Conservation (phyloP, 2,888 invertebrate species). For the Orchestes rusci region DNA sequence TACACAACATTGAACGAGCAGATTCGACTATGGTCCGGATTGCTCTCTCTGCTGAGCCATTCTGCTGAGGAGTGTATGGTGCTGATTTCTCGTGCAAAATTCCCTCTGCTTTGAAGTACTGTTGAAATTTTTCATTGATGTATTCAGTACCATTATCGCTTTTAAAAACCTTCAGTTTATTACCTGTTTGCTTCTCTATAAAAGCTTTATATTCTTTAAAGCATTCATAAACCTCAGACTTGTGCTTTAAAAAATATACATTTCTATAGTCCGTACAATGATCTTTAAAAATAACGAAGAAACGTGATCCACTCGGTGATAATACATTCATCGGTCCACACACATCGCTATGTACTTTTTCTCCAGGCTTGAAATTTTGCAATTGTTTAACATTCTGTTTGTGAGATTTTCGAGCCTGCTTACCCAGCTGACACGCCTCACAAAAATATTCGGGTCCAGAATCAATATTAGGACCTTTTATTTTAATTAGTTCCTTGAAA, state of each 20-base stretch:
- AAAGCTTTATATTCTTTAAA: conserved; percentile 12
- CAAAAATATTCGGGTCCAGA: conserved; percentile 8
- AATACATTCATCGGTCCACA: conserved; percentile 20
- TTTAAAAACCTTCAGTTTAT: conserved; percentile 15
- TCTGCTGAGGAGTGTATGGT: conserved; percentile 18
- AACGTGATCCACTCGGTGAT: conserved; percentile 21
- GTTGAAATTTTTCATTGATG: conserved; percentile 8
- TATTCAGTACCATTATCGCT: conserved; percentile 21
- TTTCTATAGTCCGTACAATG: conserved; percentile 19
- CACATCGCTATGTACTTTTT: conserved; percentile 24
- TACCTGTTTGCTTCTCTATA: conserved; percentile 13
- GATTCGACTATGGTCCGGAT: conserved; percentile 30
- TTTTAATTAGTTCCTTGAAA: conserved; percentile 5
- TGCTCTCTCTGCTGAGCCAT: conserved; percentile 14
- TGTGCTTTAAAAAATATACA: conserved; percentile 16
- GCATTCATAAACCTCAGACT: conserved; percentile 12
- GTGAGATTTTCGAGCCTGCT: conserved; percentile 7
- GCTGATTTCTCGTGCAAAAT: conserved; percentile 14
- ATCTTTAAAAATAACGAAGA: conserved; percentile 27
- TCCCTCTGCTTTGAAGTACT: conserved; percentile 8
- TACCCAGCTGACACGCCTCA: conserved; percentile 13
- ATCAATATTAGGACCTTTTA: conserved; percentile 2
- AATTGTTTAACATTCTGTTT: neutral
- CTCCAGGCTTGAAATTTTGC: conserved; percentile 17
- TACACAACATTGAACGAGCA: conserved; percentile 4